Evolutionary conservation across 2,888 invertebrate genomes (phyloP).

Genomic region (Philopedon plagiatum): DNA sequence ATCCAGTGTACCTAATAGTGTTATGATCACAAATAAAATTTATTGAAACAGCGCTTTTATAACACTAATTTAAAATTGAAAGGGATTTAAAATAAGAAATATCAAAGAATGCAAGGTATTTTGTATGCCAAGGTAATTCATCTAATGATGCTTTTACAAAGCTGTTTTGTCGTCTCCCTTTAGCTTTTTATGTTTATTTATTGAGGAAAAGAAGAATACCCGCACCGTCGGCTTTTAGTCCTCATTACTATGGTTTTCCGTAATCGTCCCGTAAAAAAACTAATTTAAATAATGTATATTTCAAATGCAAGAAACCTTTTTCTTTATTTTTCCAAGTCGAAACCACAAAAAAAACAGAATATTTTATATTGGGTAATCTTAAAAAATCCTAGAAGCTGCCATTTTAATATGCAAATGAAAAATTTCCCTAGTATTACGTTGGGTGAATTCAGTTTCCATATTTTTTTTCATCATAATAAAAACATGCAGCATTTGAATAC

Average conservation of each 20-base stretch:
- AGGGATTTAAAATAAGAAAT: no score
- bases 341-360: constrained; percentile 21
- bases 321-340: constrained; percentile 29
- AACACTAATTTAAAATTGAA: no score
- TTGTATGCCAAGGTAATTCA: not conserved
- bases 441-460: constrained; percentile 26
- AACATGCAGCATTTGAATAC: constrained; percentile 18
- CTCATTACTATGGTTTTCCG: constrained; percentile 18
- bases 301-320: constrained; percentile 27
- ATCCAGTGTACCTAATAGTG: no score
- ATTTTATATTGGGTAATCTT: constrained; percentile 34
- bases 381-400: constrained; percentile 29
- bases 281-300: constrained; percentile 42
- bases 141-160: not conserved
- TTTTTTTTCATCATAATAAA: constrained; percentile 23
- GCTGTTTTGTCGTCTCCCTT: not conserved
- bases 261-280: constrained; percentile 25
- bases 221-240: not conserved
- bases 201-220: not conserved
- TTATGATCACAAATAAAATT: no score
- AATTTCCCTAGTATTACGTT: constrained; percentile 21
- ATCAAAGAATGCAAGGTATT: not conserved
- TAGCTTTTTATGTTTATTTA: not conserved
- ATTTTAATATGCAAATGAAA: constrained; percentile 33
- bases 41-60: no score